phyloP scores from a whole-genome alignment of 2,113 vertebrate species.

The Etheostoma spectabile region DNA sequence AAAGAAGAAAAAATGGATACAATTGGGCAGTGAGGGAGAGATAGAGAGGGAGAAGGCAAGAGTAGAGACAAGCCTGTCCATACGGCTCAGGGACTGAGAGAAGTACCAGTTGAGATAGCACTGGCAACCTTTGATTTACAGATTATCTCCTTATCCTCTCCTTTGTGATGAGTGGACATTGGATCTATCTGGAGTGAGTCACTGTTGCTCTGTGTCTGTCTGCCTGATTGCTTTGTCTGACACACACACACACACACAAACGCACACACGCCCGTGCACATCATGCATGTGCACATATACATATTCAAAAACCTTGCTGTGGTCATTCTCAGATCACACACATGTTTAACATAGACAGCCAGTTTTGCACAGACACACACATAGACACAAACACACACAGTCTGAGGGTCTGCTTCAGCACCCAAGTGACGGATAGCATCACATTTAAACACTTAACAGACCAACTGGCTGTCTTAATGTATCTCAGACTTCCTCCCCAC shows the following conservation, averaged over 20 bases:
- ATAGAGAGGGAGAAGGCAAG: neutral
- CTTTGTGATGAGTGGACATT: conserved; percentile 82
- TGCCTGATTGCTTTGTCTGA: conserved; percentile 44
- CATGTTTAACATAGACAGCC: conserved; percentile 1
- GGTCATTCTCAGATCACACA: neutral
- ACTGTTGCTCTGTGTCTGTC: conserved; percentile 49
- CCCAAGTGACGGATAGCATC: conserved; percentile 84
- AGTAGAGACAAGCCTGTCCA: conserved; percentile 29
- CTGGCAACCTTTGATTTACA: conserved; percentile 62
- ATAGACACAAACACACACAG: conserved; percentile 14
- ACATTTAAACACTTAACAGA: conserved; percentile 85
- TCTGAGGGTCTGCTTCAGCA: conserved; percentile 74
- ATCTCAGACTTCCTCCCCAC: conserved; percentile 70
- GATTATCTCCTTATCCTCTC: conserved; percentile 82
- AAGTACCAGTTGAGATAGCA: conserved; percentile 60
- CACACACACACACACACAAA: conserved; percentile 35
- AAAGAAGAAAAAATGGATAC: neutral
- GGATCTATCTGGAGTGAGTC: conserved; percentile 77
- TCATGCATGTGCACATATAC: neutral
- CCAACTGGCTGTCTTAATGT: conserved; percentile 84
- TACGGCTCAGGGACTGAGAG: conserved; percentile 45
- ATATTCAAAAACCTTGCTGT: neutral
- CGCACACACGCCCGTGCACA: neutral
- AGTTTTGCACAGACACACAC: neutral
- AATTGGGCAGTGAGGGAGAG: neutral